These are phyloP conservation scores for Diplolepis rosae DNA, from an alignment of 2,888 invertebrate genomes.

Conservation along the genomic window DNA sequence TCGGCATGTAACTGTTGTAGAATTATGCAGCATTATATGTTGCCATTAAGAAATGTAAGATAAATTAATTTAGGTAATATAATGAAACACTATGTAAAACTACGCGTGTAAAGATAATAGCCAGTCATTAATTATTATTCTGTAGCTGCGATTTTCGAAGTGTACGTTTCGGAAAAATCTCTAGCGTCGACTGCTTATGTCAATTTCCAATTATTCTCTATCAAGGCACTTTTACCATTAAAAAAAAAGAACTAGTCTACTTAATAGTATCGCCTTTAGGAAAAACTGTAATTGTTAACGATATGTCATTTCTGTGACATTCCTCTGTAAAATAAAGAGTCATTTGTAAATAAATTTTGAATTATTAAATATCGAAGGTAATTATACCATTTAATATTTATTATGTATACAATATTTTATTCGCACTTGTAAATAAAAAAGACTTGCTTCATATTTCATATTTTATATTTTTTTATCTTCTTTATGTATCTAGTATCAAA, in stretches of 20 bases:
- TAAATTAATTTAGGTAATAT: constrained; percentile 11
- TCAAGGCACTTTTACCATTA: constrained; percentile 2
- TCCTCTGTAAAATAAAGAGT: constrained; percentile 62
- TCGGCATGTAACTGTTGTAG: constrained; percentile 14
- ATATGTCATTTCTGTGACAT: constrained; percentile 35
- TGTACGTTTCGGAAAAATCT: constrained; percentile 19
- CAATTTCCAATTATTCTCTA: constrained; percentile 15
- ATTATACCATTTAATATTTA: neutral
- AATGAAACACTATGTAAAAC: neutral
- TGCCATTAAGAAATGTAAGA: neutral
- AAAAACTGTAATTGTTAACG: constrained; percentile 51
- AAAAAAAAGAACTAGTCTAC: constrained; percentile 38
- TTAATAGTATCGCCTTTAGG: constrained; percentile 34
- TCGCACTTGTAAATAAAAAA: constrained; percentile 2
- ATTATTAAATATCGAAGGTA: constrained; percentile 24
- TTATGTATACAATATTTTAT: neutral
- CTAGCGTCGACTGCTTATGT: constrained; percentile 19
- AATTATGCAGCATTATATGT: neutral
- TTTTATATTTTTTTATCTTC: neutral
- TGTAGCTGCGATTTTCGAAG: constrained; percentile 1
- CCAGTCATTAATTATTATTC: neutral
- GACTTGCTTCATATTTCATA: neutral
- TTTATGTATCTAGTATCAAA: neutral
- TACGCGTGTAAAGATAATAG: neutral
- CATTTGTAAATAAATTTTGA: constrained; percentile 66